phyloP scores from a whole-genome alignment of 1,140 invertebrate genomes.

The Meloidogyne chitwoodi region DNA sequence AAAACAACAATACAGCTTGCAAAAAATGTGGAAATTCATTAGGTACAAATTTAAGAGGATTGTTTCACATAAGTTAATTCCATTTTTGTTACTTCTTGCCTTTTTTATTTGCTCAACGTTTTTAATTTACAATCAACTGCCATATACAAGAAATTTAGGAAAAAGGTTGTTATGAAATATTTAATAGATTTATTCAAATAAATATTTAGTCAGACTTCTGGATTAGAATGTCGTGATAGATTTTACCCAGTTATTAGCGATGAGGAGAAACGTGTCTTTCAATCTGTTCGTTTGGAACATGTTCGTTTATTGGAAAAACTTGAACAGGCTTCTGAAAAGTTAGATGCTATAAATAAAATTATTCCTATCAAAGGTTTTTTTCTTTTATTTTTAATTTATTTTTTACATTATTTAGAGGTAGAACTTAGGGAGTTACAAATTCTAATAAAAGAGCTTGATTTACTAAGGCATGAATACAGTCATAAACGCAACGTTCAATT shows the following conservation, averaged over 20 bases:
- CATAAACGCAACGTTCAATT: conserved; percentile 48
- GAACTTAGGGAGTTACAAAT: conserved; percentile 34
- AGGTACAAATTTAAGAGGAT: not conserved
- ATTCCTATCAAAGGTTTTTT: conserved; percentile 35
- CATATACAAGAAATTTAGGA: not conserved
- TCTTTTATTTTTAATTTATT: conserved; percentile 2
- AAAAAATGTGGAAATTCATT: not conserved
- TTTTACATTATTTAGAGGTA: conserved; percentile 24
- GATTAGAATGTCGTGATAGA: not conserved
- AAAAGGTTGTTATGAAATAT: not conserved
- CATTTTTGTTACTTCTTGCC: not conserved
- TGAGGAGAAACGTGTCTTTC: conserved; percentile 21
- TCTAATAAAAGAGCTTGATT: conserved; percentile 32
- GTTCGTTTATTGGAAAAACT: conserved; percentile 30
- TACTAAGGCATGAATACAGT: conserved; percentile 37
- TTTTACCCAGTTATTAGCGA: not conserved
- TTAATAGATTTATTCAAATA: too few relatives aligned
- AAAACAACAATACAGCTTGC: not conserved
- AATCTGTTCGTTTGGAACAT: conserved; percentile 30
- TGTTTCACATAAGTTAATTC: not conserved
- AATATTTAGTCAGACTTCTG: not conserved
- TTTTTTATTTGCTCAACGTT: not conserved
- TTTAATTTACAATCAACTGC: not conserved
- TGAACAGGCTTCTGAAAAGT: conserved; percentile 13
- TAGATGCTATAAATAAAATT: conserved; percentile 20